Base-by-base conservation (phyloP, 1,140 invertebrate genomes). In the Papilio xuthus region DNA sequence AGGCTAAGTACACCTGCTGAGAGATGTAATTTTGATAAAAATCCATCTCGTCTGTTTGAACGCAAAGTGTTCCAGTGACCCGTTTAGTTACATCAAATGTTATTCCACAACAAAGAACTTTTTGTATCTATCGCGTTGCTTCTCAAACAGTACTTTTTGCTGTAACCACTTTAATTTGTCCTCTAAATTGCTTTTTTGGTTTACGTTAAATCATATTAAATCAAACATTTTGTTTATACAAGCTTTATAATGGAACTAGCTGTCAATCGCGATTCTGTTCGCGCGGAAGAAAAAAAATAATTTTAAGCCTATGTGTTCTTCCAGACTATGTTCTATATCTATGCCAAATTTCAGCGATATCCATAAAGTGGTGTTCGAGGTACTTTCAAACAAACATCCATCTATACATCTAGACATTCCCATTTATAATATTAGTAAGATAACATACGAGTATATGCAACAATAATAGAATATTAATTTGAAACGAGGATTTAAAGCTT, bases 1-100 rank as follows among this genome's bases (percentile, higher is more conserved):
- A 28, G 26, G 60, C 60, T 28, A 67, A 15, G 82, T 86, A 79
- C 86, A 88, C 88, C 87, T 84, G 89, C 86, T 89, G 88, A 71
- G 88, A 84, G 84, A 87, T 86, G 87, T 86, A 87, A 89, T 90
- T 89, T 87, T 82, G 88, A 90, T 90, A 87, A 86, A 80, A 85
- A 90, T 89, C 83, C 79, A 80, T 80, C 84, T 82, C 81, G 79
- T 78, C 41, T 79, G 83, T 86, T 79, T 69, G 81, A 80, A 82
- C 77, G 63, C 79, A 83, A 88, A 86, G 84, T 89, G 83, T 79
- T 85, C 88, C 80, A 84, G 86, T 90, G 81, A 90, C 87, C 87
- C 79, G 83, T 79, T 83, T 88, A 88, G 85, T 87, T 81, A 85
- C 84, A 87, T 83, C 79, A 72, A 78, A 83, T 83, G 73, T 79